Conservation (phyloP, 2,113 vertebrate species). For the Indicator maculatus region DNA sequence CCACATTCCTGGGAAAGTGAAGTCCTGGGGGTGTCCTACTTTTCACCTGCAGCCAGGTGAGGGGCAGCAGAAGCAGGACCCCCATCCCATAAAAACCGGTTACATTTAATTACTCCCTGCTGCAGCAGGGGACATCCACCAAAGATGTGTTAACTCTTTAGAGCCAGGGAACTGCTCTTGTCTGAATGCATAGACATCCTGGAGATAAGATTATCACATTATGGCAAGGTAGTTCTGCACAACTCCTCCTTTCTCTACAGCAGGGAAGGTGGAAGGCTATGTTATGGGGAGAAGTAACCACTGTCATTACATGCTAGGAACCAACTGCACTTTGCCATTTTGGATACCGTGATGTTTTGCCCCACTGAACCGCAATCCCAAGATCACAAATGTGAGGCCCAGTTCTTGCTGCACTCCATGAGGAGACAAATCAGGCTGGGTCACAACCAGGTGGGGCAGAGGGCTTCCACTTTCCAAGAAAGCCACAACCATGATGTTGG, state of each 20-base stretch:
- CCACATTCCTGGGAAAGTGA: background rate
- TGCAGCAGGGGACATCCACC: background rate
- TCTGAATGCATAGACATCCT: rapidly evolving
- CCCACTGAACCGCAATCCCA: rapidly evolving
- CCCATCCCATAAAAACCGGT: rapidly evolving
- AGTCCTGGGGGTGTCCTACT: rapidly evolving
- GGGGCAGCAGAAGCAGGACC: background rate
- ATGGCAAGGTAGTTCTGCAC: no score
- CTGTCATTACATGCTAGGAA: background rate
- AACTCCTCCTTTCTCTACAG: background rate
- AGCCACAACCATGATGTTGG: rapidly evolving
- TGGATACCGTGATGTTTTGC: background rate
- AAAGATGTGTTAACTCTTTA: background rate
- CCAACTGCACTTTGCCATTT: background rate
- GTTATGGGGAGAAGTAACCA: rapidly evolving
- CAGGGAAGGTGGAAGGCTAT: background rate
- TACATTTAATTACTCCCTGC: background rate
- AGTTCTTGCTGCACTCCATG: rapidly evolving
- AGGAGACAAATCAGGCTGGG: background rate
- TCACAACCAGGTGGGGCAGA: rapidly evolving
- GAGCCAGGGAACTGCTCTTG: background rate
- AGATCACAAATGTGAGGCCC: background rate
- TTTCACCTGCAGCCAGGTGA: background rate
- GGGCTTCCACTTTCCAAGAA: background rate
- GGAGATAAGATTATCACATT: background rate